phyloP scores from a whole-genome alignment of 2,113 vertebrate genomes.

The Leptodactylus fuscus region DNA sequence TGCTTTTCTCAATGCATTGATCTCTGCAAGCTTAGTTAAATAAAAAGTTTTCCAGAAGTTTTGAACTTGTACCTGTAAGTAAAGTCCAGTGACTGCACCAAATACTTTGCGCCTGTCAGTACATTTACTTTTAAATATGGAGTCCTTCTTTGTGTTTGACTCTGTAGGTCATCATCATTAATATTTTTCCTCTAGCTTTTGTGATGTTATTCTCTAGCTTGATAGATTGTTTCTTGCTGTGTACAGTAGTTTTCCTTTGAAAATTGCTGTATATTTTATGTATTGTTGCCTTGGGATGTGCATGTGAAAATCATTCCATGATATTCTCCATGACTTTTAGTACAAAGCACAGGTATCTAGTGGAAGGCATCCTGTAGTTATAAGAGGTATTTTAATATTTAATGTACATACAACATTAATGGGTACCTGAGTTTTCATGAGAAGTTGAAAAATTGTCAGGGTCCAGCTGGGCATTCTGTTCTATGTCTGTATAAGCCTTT shows the following conservation, averaged over 20 bases:
- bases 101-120: too few species aligned
- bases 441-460: too few species aligned
- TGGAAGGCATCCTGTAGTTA: neutral
- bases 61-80: too few species aligned
- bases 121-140: neutral
- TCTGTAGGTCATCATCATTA: neutral
- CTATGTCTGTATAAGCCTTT: too few species aligned
- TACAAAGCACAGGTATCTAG: neutral
- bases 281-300: neutral
- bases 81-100: too few species aligned
- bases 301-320: neutral
- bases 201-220: conserved; percentile 1
- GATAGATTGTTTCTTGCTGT: neutral
- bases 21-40: too few species aligned
- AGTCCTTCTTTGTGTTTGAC: neutral
- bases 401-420: too few species aligned
- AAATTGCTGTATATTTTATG: neutral
- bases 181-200: neutral
- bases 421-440: too few species aligned
- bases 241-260: neutral
- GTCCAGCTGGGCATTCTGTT: too few species aligned
- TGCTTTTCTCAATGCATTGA: too few species aligned
- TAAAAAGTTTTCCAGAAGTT: too few species aligned
- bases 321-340: neutral
- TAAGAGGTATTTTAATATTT: neutral